A percentile compares a stretch with the other conserved stretches of the same genome.
These are phyloP conservation scores for Orussus abietinus DNA, from an alignment of 1,140 invertebrate genomes.

Conservation along the genomic window DNA sequence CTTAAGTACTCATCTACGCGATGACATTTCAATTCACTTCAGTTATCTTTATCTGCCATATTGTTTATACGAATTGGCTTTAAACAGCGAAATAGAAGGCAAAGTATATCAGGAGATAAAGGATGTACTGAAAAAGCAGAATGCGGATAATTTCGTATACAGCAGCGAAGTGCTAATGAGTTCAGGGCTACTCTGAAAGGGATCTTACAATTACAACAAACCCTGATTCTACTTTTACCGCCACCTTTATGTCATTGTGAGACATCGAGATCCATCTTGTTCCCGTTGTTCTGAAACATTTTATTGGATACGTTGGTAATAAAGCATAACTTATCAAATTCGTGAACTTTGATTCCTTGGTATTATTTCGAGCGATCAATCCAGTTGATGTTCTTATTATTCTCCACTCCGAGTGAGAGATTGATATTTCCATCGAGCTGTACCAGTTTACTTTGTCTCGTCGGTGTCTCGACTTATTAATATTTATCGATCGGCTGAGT, in stretches of 20 bases:
- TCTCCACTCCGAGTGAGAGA: too few relatives aligned
- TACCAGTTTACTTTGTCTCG: too few relatives aligned
- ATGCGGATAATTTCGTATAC: conserved; percentile 39
- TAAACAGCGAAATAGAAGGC: conserved; percentile 47
- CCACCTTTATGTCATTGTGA: not conserved
- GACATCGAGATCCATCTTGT: not conserved
- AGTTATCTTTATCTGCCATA: conserved; percentile 52
- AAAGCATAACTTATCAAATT: too few relatives aligned
- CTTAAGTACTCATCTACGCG: conserved; percentile 42
- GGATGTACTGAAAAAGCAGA: conserved; percentile 14
- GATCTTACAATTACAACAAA: not conserved
- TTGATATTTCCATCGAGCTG: too few relatives aligned
- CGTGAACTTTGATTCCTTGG: too few relatives aligned
- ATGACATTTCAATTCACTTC: conserved; percentile 53
- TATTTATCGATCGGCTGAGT: too few relatives aligned
- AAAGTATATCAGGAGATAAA: conserved; percentile 24
- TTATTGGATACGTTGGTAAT: too few relatives aligned
- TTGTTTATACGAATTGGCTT: conserved; percentile 46
- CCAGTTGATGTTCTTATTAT: too few relatives aligned
- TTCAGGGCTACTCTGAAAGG: conserved; percentile 20
- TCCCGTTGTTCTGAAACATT: not conserved
- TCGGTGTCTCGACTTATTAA: too few relatives aligned
- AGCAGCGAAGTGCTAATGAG: conserved; percentile 35
- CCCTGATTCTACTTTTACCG: not conserved
- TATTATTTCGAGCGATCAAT: too few relatives aligned